Conservation (phyloP, 2,113 vertebrate species). For the Gambusia affinis region DNA sequence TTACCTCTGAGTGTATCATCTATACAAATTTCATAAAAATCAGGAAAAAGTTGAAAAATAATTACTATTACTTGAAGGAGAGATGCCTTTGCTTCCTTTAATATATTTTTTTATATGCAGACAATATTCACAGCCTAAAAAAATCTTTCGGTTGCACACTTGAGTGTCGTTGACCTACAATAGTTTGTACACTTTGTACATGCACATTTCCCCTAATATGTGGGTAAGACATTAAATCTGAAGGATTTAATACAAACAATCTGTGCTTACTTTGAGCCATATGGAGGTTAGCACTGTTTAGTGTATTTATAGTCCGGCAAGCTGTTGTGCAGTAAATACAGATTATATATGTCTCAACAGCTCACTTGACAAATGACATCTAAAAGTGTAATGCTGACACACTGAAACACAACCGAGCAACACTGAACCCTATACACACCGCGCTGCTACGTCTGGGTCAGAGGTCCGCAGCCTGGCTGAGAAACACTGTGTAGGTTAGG, state of each 20-base stretch:
- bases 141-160: neutral
- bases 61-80: neutral
- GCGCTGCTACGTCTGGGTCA: constrained; percentile 21
- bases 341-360: constrained; percentile 65
- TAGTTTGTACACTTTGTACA: neutral
- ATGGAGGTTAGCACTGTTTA: constrained; percentile 34
- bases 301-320: constrained; percentile 67
- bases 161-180: constrained; percentile 6
- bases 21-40: constrained; percentile 24
- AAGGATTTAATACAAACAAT: constrained; percentile 30
- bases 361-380: constrained; percentile 69
- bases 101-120: too few relatives aligned
- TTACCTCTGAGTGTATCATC: constrained; percentile 32
- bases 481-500: constrained; percentile 15
- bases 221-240: constrained; percentile 36
- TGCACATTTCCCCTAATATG: constrained; percentile 18
- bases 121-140: neutral
- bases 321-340: constrained; percentile 65
- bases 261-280: constrained; percentile 35
- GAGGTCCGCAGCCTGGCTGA: constrained; percentile 27
- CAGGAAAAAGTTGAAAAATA: constrained; percentile 10
- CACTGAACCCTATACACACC: constrained; percentile 48
- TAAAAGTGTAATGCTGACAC: constrained; percentile 73
- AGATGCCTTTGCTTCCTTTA: too few relatives aligned
- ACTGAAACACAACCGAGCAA: constrained; percentile 60